Conservation (phyloP, 2,888 invertebrate genomes). For the Uloborus plumipes region DNA sequence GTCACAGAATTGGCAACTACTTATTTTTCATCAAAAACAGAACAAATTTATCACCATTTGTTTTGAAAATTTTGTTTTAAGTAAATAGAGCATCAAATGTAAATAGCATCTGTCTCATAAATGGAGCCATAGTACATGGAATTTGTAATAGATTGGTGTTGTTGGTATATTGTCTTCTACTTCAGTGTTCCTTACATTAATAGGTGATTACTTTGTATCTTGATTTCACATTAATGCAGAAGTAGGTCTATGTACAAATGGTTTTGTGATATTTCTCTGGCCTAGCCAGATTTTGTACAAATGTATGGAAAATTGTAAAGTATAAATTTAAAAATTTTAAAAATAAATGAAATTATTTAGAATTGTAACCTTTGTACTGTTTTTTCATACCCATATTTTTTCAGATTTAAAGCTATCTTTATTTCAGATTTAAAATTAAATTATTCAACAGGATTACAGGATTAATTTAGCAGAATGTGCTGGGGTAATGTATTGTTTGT, state of each 20-base stretch:
- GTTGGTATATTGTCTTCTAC: not conserved
- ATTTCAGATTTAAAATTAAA: no score
- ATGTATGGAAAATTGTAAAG: constrained; percentile 59
- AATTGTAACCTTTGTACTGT: constrained; percentile 37
- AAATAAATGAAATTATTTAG: constrained; percentile 50
- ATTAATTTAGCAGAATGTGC: no score
- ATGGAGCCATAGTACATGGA: not conserved
- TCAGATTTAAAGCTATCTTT: no score
- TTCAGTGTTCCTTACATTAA: constrained; percentile 28
- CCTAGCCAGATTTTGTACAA: constrained; percentile 52
- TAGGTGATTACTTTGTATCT: constrained; percentile 8
- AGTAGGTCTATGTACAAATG: constrained; percentile 49
- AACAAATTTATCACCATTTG: no score
- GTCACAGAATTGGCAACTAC: no score
- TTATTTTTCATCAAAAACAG: no score
- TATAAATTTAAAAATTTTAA: constrained; percentile 35
- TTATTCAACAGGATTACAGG: no score
- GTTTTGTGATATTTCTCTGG: constrained; percentile 61
- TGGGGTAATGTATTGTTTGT: no score
- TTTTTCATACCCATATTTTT: no score
- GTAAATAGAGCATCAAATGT: no score
- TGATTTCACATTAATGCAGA: constrained; percentile 18
- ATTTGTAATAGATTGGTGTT: not conserved
- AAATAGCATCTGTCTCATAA: not conserved
- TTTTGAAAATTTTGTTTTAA: no score